Base-by-base conservation (phyloP, 2,113 vertebrate species). In the Pica pica region DNA sequence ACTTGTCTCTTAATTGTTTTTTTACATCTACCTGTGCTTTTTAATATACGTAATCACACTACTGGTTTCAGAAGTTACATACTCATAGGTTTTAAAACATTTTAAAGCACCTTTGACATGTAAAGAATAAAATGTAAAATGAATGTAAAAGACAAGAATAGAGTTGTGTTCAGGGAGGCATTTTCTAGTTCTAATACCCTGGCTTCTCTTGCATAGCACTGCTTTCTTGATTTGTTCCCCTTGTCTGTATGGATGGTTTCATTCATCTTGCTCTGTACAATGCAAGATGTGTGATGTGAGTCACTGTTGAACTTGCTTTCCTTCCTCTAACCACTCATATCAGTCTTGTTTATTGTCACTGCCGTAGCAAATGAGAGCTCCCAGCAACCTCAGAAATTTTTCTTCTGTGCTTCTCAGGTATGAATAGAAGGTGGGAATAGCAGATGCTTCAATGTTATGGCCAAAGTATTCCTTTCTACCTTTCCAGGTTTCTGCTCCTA, bases 281-380 rank as follows among this genome's bases (percentile, higher is more conserved):
- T 0, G 0, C 11, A 81, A 71, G 75, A 60, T 37, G 13, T 7
- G 4, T 71, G 60, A 91, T 55, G 61, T 49, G 49, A 76, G 44
- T 71, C 69, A 46, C 61, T 73, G 81, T 11, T 84, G 74, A 82
- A 57, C 61, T 89, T 17, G 0, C 49, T 89, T 21, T 39, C 14
- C 61, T 84, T 89, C 82, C 53, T 82, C 50, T 55, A 79, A 76
- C 41, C 61, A 71, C 28, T 39, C 65, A 28, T 28, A 93, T 91
- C 49, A 75, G 21, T 93, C 59, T 85, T 89, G n/a, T 68, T 95
- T 85, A 87, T 39, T 91, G 83, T 65, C 84, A 57, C 37, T 91
- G 37, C 13, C 8, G 12, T 27, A 81, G 49, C 16, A 93, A 69
- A 89, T 0, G 2, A 84, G 37, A 95, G 7, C 24, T 87, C 27